phyloP scores from a whole-genome alignment of 2,113 vertebrate genomes.

The Madoqua kirkii region DNA sequence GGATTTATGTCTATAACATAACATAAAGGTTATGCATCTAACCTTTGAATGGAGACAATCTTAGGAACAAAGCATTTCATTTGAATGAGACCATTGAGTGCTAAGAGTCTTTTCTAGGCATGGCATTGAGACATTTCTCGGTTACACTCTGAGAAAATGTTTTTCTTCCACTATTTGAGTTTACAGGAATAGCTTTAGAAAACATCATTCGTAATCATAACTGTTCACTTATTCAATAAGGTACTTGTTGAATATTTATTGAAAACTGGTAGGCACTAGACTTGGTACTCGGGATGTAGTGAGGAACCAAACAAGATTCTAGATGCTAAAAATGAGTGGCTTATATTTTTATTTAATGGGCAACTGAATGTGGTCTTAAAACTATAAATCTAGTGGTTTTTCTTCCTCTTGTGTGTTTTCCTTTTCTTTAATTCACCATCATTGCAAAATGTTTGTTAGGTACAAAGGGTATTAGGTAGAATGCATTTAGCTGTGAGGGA shows the following conservation, averaged over 20 bases:
- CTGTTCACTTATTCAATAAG: not conserved
- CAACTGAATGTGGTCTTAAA: not conserved
- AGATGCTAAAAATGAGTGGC: not conserved
- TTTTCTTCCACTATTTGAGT: not conserved
- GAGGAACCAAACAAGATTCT: not conserved
- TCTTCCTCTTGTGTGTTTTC: not conserved
- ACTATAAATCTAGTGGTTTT: not conserved
- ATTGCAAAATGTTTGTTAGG: not conserved
- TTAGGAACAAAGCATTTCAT: not conserved
- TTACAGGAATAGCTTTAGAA: not conserved
- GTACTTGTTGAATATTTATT: not conserved
- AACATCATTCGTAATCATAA: not conserved
- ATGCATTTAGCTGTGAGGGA: slow-evolving; percentile 46
- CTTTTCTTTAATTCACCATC: not conserved
- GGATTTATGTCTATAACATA: not conserved
- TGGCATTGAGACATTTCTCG: not conserved
- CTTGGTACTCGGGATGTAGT: not conserved
- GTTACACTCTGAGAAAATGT: not conserved
- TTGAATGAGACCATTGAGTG: not conserved
- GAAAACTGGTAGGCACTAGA: not conserved
- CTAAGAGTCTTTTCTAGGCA: not conserved
- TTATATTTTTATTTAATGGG: slow-evolving; percentile 19
- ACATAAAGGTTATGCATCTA: not conserved
- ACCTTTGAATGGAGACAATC: not conserved
- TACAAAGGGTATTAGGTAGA: not conserved